A percentile compares a stretch with the other conserved stretches of the same genome.
Evolutionary conservation across 2,888 invertebrate genomes (phyloP).

Genomic region (Sphaeridia pumilis): DNA sequence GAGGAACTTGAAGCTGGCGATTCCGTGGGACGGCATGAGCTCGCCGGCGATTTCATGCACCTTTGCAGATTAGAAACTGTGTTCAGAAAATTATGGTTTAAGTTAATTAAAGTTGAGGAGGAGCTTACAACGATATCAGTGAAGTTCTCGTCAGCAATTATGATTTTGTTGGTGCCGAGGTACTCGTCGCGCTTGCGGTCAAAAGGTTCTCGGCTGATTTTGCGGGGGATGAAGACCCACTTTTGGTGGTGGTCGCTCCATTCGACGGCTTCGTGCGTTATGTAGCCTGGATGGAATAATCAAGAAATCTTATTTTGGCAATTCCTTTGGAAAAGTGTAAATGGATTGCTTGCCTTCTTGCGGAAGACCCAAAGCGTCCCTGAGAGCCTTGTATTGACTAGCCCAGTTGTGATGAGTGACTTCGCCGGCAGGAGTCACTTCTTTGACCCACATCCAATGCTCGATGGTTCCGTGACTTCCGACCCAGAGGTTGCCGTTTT

Average conservation of each 20-base stretch:
- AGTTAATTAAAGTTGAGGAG: neutral
- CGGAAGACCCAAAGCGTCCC: constrained; percentile 60
- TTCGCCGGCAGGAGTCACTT: constrained; percentile 64
- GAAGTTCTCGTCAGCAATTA: constrained; percentile 68
- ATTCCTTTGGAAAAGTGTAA: neutral
- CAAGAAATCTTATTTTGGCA: neutral
- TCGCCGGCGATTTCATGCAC: constrained; percentile 44
- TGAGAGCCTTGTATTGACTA: constrained; percentile 49
- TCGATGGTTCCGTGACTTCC: constrained; percentile 68
- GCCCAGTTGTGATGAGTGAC: constrained; percentile 53
- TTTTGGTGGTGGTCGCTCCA: constrained; percentile 60
- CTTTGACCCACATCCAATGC: constrained; percentile 46
- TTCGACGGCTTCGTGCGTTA: constrained; percentile 88
- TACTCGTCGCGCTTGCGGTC: constrained; percentile 81
- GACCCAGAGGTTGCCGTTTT: constrained; percentile 70
- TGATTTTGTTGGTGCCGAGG: constrained; percentile 73
- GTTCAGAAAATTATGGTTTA: neutral
- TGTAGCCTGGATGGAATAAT: constrained; percentile 55
- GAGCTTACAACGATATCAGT: constrained; percentile 49
- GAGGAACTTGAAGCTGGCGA: constrained; percentile 94
- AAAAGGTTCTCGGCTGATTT: constrained; percentile 72
- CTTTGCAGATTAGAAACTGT: neutral
- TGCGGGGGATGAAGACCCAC: constrained; percentile 89
- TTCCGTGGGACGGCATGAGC: constrained; percentile 63
- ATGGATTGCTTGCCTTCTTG: constrained; percentile 52